Evolutionary conservation across 2,888 invertebrate species (phyloP).

Genomic region (Empis stercorea): DNA sequence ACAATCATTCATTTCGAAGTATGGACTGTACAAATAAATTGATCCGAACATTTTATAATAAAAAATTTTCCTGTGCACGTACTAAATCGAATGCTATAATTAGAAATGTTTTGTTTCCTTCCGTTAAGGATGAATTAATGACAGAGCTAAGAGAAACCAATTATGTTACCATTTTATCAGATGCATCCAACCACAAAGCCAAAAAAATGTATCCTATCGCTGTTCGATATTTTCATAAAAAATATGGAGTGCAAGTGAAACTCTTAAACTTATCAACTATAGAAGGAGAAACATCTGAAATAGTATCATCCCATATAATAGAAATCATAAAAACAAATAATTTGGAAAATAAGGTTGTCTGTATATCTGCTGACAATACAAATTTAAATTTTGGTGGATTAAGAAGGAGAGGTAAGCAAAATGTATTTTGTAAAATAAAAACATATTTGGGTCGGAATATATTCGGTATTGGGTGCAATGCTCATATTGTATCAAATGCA

Average conservation of each 20-base stretch:
- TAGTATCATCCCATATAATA: constrained; percentile 7
- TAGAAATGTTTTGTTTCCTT: too few relatives aligned
- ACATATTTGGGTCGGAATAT: constrained; percentile 1
- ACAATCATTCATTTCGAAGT: constrained; percentile 8
- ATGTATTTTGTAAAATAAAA: background rate
- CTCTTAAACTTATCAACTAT: background rate
- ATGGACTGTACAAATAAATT: constrained; percentile 3
- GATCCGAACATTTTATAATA: background rate
- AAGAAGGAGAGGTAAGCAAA: constrained; percentile 4
- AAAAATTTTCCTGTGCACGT: constrained; percentile 8
- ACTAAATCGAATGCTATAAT: too few relatives aligned
- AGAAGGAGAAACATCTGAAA: constrained; percentile 9
- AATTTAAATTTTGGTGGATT: constrained; percentile 8
- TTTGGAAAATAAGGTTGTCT: constrained; percentile 8
- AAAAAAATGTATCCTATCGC: too few relatives aligned
- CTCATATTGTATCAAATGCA: constrained; percentile 8
- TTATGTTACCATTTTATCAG: too few relatives aligned
- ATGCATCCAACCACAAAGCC: too few relatives aligned
- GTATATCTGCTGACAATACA: constrained; percentile 7
- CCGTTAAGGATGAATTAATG: too few relatives aligned
- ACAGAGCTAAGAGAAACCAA: too few relatives aligned
- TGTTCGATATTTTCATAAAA: constrained; percentile 7
- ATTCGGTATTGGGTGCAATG: constrained; percentile 8
- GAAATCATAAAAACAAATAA: constrained; percentile 6
- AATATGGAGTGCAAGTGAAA: constrained; percentile 5